A percentile compares a stretch with the other conserved stretches of the same genome.
Evolutionary conservation across 2,797 vertebrate genomes (phyloP).

Genomic region (Xerus rutilus): DNA sequence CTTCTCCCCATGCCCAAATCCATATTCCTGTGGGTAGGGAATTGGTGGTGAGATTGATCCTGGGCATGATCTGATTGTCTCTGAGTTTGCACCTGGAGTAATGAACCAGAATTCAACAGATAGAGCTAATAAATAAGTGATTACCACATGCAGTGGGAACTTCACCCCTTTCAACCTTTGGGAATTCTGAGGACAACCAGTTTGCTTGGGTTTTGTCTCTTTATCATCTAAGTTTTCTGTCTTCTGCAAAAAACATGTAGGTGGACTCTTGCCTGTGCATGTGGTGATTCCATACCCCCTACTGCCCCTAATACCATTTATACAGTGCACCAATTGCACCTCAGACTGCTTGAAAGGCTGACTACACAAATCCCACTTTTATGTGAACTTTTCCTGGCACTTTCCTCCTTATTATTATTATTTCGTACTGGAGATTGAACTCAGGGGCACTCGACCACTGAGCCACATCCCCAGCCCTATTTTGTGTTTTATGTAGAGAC

Average conservation of each 20-base stretch:
- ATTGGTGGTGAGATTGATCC: not conserved
- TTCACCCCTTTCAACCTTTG: not conserved
- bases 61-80: not conserved
- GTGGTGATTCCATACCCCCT: not conserved
- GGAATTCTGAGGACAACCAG: not conserved
- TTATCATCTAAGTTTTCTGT: not conserved
- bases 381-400: not conserved
- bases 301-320: not conserved
- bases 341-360: not conserved
- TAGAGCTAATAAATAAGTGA: not conserved
- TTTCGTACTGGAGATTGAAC: too few relatives aligned
- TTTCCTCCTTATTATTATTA: too few relatives aligned
- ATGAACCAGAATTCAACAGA: not conserved
- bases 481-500: too few relatives aligned
- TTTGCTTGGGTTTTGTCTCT: not conserved
- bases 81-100: not conserved
- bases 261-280: not conserved
- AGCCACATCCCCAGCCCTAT: too few relatives aligned
- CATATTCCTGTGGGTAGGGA: not conserved
- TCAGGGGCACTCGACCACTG: too few relatives aligned
- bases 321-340: too few relatives aligned
- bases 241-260: not conserved
- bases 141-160: accelerated
- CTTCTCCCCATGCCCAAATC: not conserved
- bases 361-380: not conserved